Base-by-base conservation (phyloP, 2,113 vertebrate species). In the Fukomys damarensis region DNA sequence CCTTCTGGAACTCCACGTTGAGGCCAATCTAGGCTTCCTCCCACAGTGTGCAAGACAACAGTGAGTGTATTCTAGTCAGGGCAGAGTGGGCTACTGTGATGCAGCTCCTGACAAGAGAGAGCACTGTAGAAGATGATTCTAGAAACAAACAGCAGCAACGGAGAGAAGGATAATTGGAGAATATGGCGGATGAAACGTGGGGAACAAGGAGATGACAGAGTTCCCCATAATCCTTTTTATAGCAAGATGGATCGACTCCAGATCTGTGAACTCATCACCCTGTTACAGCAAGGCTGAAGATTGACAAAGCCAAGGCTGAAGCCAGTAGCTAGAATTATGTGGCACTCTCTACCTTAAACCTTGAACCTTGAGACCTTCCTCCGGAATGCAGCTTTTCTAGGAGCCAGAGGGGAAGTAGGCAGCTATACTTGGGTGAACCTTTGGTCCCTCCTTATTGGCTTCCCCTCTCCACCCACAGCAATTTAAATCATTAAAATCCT, bases 401-500 rank as follows among this genome's bases (percentile, higher is more conserved):
- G 94, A 93, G 84, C 52, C 41, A 77, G 74, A 92, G 93, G 92
- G 94, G 96, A 98, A 97, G 87, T 59, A 87, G 91, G 68, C 87
- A 97, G 74, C 92, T 97, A 97, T 59, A 97, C 98, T 98, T 89
- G 93, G 91, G 68, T 96, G 93, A 98, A 94, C 98, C 96, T 91
- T 98, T 76, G 52, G 96, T 98, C 97, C 97, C 93, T 98, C 96
- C 94, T 94, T 96, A 95, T 79, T 98, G 97, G 97, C 97, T 97
- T 98, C 97, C 97, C 97, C 74, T 46, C 97, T 98, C 96, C 97
- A 98, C 98, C 98, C 98, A 98, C 98, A 98, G 86, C 96, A 97
- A 95, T 97, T 98, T 98, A 98, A 98, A 97, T 98, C 98, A 98
- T 98, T 98, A 98, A 98, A 91, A 96, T 97, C 87, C 98, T 88